Conservation (phyloP, 2,888 invertebrate genomes). For the Trissolcus brochymenae region DNA sequence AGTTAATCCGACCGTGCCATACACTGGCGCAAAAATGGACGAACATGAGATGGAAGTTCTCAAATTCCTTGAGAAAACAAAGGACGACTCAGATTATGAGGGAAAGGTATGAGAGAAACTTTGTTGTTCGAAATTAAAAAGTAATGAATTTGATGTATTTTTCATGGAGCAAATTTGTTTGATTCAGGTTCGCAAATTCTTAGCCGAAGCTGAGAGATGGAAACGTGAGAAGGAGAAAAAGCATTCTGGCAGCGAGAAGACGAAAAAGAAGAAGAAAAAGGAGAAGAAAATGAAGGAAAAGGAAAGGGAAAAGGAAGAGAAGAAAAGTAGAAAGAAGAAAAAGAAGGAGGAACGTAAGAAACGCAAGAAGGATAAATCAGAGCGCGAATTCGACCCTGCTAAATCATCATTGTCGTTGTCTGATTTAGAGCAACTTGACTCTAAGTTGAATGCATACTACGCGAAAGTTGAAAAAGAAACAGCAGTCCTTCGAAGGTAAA, state of each 20-base stretch:
- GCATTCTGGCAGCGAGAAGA: constrained; percentile 81
- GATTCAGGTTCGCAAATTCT: constrained; percentile 85
- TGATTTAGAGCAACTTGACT: constrained; percentile 86
- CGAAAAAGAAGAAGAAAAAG: constrained; percentile 84
- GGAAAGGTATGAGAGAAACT: constrained; percentile 82
- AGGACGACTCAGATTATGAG: constrained; percentile 90
- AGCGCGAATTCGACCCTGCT: constrained; percentile 82
- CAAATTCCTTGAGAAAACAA: constrained; percentile 86
- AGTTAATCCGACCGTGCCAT: constrained; percentile 77
- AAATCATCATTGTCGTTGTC: constrained; percentile 81
- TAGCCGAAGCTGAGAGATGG: constrained; percentile 89
- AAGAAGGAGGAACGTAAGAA: constrained; percentile 82
- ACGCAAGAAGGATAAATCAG: constrained; percentile 77
- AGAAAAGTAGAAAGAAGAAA: constrained; percentile 80
- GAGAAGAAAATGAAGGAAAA: constrained; percentile 85
- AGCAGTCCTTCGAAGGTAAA: constrained; percentile 78
- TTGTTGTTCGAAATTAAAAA: neutral
- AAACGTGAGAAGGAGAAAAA: constrained; percentile 85
- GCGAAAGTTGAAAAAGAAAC: constrained; percentile 84
- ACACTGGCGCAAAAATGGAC: constrained; percentile 74
- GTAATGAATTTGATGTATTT: neutral
- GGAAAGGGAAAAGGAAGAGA: constrained; percentile 80
- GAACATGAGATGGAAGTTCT: constrained; percentile 85
- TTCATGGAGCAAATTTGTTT: neutral
- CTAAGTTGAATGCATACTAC: constrained; percentile 87